Evolutionary conservation across 2,888 invertebrate species (phyloP).

Genomic region (Sphecodes monilicornis): DNA sequence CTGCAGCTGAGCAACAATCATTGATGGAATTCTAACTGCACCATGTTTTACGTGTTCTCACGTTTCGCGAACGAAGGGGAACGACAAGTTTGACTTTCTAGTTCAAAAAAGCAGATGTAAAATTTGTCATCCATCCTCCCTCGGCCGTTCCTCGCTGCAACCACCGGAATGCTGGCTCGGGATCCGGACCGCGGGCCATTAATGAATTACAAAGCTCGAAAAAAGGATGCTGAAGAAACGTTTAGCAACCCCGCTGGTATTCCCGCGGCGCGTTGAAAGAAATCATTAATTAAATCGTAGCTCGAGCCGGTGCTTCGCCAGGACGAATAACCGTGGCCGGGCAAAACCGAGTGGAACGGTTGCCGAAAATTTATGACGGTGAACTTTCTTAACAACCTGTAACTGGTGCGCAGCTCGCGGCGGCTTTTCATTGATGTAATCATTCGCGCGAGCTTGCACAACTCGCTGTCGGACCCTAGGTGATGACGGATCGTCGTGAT

Average conservation of each 20-base stretch:
- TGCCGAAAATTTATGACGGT: slow-evolving; percentile 64
- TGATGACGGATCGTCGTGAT: slow-evolving; percentile 66
- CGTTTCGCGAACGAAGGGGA: neutral
- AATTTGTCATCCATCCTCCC: neutral
- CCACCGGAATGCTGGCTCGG: neutral
- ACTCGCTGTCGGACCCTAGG: slow-evolving; percentile 29
- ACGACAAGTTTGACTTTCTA: neutral
- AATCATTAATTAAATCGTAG: slow-evolving; percentile 70
- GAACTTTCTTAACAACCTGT: slow-evolving; percentile 70
- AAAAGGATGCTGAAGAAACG: slow-evolving; percentile 24
- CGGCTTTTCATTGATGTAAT: slow-evolving; percentile 69
- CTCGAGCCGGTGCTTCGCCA: slow-evolving; percentile 36
- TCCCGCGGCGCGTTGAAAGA: slow-evolving; percentile 58
- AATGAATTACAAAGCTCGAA: slow-evolving; percentile 17
- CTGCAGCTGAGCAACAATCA: neutral
- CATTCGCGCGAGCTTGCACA: slow-evolving; percentile 40
- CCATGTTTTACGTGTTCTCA: no score
- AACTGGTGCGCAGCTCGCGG: slow-evolving; percentile 65
- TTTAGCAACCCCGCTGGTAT: slow-evolving; percentile 13
- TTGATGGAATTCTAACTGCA: neutral
- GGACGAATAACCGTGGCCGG: slow-evolving; percentile 45
- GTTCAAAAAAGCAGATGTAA: neutral
- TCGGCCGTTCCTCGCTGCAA: neutral
- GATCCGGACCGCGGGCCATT: slow-evolving; percentile 4
- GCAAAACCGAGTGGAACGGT: slow-evolving; percentile 54